Base-by-base conservation (phyloP, 2,797 vertebrate genomes). In the Neostethus bicornis region DNA sequence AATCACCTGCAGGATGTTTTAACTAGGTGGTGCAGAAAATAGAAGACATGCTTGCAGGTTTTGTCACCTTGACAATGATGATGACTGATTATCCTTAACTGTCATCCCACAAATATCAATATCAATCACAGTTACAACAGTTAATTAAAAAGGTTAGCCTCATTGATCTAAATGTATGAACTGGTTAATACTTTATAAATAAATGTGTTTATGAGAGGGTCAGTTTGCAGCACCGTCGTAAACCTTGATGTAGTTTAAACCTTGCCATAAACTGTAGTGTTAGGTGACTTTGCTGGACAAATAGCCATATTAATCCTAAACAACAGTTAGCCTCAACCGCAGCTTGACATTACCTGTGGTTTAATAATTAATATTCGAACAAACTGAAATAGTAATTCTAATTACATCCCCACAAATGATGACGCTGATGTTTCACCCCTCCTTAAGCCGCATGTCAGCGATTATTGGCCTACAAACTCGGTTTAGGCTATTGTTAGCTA, bases 401-500 rank as follows among this genome's bases (percentile, higher is more conserved):
- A 6, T 37, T 9, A 43, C 31, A 26, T 23, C 16, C 16, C 5
- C 0, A 1, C 3, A 5, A 8, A 23, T 1, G 12, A 5, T 35
- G 25, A n/a, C 0, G 17, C 45, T 20, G 24, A 14, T 34, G 20
- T 13, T 39, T 50, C 45, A 62, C 25, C 12, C 37, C 42, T 55
- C 28, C 61, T 51, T 70, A 51, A 34, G 31, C 58, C 24, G 66
- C 28, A n/a, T 38, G 51, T 69, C 34, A 37, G 51, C 16, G 8
- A 54, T 49, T 45, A 29, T 41, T 42, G 82, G 84, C 83, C 88
- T 80, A 53, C 60, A 43, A 63, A 35, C 42, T 43, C 64, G 7
- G 70, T 48, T 47, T 32, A n/a, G 60, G 72, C 83, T 71, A 70
- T 59, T 50, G 44, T 24, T 45, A 75, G 83, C 84, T 79, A 73